These are phyloP conservation scores for Myotis vivesi DNA, from an alignment of 2,797 vertebrate genomes.

Conservation along the genomic window DNA sequence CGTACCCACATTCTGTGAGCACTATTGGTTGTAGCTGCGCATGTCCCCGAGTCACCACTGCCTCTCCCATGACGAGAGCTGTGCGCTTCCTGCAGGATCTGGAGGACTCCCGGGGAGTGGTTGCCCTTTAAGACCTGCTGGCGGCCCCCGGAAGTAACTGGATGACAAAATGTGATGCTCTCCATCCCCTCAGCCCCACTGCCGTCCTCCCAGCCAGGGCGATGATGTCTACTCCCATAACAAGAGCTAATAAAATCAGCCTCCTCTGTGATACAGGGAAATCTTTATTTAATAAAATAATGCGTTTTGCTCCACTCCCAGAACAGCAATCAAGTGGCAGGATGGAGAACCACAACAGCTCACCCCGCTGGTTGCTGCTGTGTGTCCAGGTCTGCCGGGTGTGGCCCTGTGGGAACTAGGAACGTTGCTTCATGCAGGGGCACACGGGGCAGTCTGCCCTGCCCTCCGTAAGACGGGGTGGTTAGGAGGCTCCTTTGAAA, in stretches of 20 bases:
- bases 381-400: not conserved
- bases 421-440: not conserved
- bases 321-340: not conserved
- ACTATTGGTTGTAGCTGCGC: not conserved
- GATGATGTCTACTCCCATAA: constrained; percentile 55
- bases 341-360: not conserved
- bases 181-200: not conserved
- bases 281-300: constrained; percentile 72
- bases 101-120: constrained; percentile 34
- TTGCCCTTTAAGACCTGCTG: constrained; percentile 33
- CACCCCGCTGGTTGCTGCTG: not conserved
- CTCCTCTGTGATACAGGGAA: constrained; percentile 33
- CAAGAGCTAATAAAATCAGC: constrained; percentile 49
- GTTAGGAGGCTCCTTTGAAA: constrained; percentile 37
- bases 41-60: constrained; percentile 11
- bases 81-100: constrained; percentile 21
- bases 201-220: not conserved
- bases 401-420: not conserved
- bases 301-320: constrained; percentile 37
- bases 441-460: not conserved
- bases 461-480: not conserved
- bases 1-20: not conserved
- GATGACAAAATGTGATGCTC: constrained; percentile 52
- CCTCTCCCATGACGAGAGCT: constrained; percentile 3
- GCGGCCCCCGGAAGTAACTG: constrained; percentile 6